Conservation (phyloP, 2,888 invertebrate species). For the Rotaria magnacalcarata region DNA sequence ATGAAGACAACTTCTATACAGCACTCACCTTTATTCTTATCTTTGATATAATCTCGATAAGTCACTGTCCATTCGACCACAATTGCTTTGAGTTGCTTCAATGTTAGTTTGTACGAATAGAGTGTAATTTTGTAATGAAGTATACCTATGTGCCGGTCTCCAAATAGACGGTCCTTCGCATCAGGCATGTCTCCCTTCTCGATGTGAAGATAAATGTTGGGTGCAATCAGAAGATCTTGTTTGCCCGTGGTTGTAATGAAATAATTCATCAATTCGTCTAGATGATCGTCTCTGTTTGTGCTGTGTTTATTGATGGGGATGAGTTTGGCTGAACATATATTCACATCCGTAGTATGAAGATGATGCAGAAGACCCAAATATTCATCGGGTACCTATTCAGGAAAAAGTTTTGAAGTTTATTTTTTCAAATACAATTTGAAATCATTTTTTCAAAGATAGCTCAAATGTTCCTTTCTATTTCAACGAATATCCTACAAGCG, state of each 20-base stretch:
- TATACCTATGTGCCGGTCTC: neutral
- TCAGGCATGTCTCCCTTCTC: neutral
- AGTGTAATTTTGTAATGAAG: neutral
- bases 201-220: constrained; percentile 10
- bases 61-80: neutral
- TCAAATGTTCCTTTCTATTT: too few relatives aligned
- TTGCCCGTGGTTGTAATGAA: neutral
- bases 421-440: too few relatives aligned
- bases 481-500: too few relatives aligned
- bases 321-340: neutral
- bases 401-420: neutral
- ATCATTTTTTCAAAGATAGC: too few relatives aligned
- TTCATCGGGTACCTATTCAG: neutral
- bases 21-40: neutral
- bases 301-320: neutral
- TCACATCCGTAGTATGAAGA: neutral
- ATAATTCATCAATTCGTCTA: neutral
- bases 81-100: neutral
- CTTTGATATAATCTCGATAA: neutral
- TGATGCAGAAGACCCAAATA: neutral
- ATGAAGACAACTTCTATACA: too few relatives aligned
- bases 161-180: neutral
- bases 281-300: neutral
- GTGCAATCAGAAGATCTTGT: neutral
- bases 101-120: neutral